Evolutionary conservation across 2,888 invertebrate genomes (phyloP).

Genomic region (Nephrotoma flavescens): DNA sequence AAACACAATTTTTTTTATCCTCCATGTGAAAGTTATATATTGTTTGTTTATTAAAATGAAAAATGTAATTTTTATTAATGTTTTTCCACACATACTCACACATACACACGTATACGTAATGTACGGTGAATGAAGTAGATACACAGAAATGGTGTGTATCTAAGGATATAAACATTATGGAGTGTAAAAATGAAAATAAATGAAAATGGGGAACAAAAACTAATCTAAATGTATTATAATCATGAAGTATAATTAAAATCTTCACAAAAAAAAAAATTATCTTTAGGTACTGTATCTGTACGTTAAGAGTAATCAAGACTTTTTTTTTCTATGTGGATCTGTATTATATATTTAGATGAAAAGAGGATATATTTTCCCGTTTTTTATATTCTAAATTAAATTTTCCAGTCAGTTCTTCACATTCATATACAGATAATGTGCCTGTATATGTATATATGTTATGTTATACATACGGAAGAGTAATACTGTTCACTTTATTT

Average conservation of each 20-base stretch:
- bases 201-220: not conserved
- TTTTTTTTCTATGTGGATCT: not conserved
- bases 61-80: not conserved
- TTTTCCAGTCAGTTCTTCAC: not conserved
- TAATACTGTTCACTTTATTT: not conserved
- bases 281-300: not conserved
- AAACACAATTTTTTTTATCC: not conserved
- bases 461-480: not conserved
- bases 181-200: not conserved
- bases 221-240: not conserved
- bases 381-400: not conserved
- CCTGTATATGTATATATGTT: not conserved
- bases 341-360: not conserved
- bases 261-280: not conserved
- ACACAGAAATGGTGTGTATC: not conserved
- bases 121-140: not conserved
- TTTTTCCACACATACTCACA: not conserved
- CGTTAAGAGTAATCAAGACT: not conserved
- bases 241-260: not conserved
- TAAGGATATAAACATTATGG: not conserved
- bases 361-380: not conserved
- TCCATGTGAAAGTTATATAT: not conserved
- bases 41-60: not conserved
- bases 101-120: too few species aligned
- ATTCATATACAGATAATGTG: not conserved